Conservation (phyloP, 2,888 invertebrate genomes). For the Plagiodera versicolora region DNA sequence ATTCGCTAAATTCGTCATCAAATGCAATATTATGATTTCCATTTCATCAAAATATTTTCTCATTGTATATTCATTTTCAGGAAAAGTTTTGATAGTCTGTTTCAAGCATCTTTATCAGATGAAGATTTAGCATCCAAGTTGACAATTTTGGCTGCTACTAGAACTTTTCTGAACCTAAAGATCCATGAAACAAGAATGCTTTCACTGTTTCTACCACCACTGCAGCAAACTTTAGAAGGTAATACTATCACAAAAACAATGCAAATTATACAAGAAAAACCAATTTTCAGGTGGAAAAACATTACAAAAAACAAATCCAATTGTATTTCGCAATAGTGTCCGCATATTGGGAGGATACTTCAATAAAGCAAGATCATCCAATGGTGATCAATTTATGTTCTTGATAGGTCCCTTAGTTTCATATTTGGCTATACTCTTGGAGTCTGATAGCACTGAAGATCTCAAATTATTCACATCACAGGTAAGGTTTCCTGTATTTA, state of each 20-base stretch:
- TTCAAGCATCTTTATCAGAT: conserved; percentile 46
- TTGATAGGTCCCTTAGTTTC: conserved; percentile 47
- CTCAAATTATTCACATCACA: conserved; percentile 52
- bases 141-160: conserved; percentile 46
- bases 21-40: too few species aligned
- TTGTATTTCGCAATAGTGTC: conserved; percentile 50
- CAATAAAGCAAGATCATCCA: conserved; percentile 43
- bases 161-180: conserved; percentile 43
- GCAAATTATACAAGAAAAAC: background rate
- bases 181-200: conserved; percentile 39
- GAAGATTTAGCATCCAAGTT: conserved; percentile 46
- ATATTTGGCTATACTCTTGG: conserved; percentile 53
- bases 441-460: conserved; percentile 49
- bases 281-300: conserved; percentile 33
- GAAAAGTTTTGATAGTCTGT: conserved; percentile 45
- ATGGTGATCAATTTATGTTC: conserved; percentile 41
- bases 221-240: conserved; percentile 50
- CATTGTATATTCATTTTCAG: conserved; percentile 32
- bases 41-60: too few species aligned
- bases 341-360: conserved; percentile 52
- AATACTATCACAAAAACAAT: conserved; percentile 6
- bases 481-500: conserved; percentile 40
- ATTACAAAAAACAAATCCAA: conserved; percentile 37
- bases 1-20: too few species aligned
- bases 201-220: conserved; percentile 42